Evolutionary conservation across 35 echinoderm and acorn worm genomes (phyloP).

Genomic region (Apostichopus californicus): DNA sequence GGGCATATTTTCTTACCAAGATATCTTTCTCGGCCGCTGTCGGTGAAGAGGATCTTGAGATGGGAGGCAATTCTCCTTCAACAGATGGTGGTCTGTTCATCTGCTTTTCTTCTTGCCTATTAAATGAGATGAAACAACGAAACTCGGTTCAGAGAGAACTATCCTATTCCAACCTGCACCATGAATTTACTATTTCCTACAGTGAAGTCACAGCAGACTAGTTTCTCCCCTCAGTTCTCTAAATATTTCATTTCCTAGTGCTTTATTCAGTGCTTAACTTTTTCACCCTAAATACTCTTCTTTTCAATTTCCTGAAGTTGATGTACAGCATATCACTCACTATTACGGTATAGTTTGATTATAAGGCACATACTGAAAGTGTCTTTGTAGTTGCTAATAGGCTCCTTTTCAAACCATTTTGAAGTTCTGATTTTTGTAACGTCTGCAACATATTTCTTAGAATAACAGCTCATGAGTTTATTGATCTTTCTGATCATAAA

Average conservation of each 20-base stretch:
- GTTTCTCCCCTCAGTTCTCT: background rate
- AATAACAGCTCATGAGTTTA: too few species aligned
- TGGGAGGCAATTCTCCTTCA: constrained; percentile 77
- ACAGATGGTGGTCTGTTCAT: constrained; percentile 80
- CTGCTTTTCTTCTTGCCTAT: constrained; percentile 87
- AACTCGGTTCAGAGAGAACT: background rate
- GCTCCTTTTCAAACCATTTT: too few species aligned
- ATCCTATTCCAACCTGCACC: too few species aligned
- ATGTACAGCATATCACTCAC: too few species aligned
- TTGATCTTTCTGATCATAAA: too few species aligned
- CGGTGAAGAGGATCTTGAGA: constrained; percentile 91
- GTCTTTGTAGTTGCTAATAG: too few species aligned
- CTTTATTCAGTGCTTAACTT: background rate
- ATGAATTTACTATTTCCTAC: background rate
- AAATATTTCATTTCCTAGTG: background rate
- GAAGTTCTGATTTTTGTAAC: too few species aligned
- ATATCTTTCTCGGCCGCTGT: constrained; percentile 99
- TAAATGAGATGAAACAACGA: background rate
- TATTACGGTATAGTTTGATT: too few species aligned
- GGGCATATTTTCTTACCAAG: constrained; percentile 55
- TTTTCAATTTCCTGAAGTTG: too few species aligned
- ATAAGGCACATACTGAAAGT: too few species aligned
- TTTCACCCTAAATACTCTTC: too few species aligned
- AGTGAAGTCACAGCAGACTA: background rate
- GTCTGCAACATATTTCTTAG: too few species aligned